phyloP scores from a whole-genome alignment of 1,140 invertebrate genomes.

The Scylla paramamosain region DNA sequence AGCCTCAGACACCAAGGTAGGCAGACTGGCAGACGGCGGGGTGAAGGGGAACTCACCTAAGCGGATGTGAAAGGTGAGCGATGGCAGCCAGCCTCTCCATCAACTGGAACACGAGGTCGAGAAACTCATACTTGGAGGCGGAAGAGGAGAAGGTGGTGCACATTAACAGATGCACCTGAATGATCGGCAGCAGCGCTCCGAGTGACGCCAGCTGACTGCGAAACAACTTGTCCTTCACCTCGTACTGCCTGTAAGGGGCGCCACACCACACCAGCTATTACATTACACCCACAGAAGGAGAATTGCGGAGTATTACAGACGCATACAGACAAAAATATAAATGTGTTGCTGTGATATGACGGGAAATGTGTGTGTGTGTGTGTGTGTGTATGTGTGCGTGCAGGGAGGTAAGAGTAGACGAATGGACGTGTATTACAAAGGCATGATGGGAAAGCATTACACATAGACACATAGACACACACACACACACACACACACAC shows the following conservation, averaged over 20 bases:
- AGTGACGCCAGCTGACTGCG: slow-evolving; percentile 83
- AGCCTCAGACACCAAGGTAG: background rate
- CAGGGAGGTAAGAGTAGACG: too few species aligned
- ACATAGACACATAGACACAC: too few species aligned
- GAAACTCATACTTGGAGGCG: slow-evolving; percentile 87
- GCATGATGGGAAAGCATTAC: too few species aligned
- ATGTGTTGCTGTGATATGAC: background rate
- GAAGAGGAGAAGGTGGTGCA: slow-evolving; percentile 86
- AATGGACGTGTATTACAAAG: too few species aligned
- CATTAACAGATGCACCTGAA: slow-evolving; percentile 85
- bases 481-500: background rate
- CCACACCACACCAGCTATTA: background rate
- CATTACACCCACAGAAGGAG: too few species aligned
- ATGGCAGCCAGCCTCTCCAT: slow-evolving; percentile 85
- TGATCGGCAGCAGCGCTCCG: slow-evolving; percentile 84
- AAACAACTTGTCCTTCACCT: slow-evolving; percentile 85
- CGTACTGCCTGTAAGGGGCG: slow-evolving; percentile 83
- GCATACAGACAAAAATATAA: background rate
- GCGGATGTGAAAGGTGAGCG: slow-evolving; percentile 85
- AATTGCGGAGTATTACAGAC: too few species aligned
- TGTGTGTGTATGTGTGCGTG: too few species aligned
- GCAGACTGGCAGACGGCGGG: background rate
- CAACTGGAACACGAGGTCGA: slow-evolving; percentile 86
- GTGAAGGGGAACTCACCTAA: slow-evolving; percentile 81
- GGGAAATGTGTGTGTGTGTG: too few species aligned